A percentile compares a stretch with the other conserved stretches of the same genome.
phyloP scores from a whole-genome alignment of 1,140 invertebrate species.

The Calliphora vicina region DNA sequence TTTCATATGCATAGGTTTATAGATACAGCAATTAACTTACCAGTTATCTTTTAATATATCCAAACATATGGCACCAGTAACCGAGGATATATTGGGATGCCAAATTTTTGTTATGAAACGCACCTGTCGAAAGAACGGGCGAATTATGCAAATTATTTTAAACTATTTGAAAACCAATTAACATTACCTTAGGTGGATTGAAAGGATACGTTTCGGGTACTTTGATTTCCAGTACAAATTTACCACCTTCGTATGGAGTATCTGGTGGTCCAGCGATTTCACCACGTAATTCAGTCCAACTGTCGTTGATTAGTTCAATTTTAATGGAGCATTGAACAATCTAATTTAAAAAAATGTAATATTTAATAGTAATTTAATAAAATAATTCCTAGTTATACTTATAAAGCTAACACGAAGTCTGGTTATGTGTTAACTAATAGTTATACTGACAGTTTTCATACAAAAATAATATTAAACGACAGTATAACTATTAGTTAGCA shows the following conservation, averaged over 20 bases:
- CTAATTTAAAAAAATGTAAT: slow-evolving; percentile 66
- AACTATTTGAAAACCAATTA: neutral
- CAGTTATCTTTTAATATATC: slow-evolving; percentile 99
- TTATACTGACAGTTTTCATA: no score
- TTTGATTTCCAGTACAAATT: slow-evolving; percentile 94
- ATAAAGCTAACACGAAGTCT: no score
- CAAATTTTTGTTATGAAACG: slow-evolving; percentile 97
- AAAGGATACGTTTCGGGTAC: slow-evolving; percentile 99
- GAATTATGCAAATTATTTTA: slow-evolving; percentile 42
- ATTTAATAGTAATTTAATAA: no score
- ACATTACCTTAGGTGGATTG: slow-evolving; percentile 94
- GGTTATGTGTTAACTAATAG: no score
- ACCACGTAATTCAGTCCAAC: slow-evolving; percentile 88
- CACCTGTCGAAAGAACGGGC: slow-evolving; percentile 73
- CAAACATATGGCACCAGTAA: slow-evolving; percentile 98
- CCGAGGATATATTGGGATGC: slow-evolving; percentile 99
- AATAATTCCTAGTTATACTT: no score
- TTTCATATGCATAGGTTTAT: no score
- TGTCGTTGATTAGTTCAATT: slow-evolving; percentile 91
- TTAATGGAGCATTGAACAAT: slow-evolving; percentile 91
- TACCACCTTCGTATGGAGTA: slow-evolving; percentile 96
- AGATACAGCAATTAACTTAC: no score
- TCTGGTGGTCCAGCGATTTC: slow-evolving; percentile 93
- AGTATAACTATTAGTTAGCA: no score
- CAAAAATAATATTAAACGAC: no score